Evolutionary conservation across 2,113 vertebrate species (phyloP), one percentile per base, ranked within the genome.

Genomic region (Pelvicachromis taeniatus): DNA sequence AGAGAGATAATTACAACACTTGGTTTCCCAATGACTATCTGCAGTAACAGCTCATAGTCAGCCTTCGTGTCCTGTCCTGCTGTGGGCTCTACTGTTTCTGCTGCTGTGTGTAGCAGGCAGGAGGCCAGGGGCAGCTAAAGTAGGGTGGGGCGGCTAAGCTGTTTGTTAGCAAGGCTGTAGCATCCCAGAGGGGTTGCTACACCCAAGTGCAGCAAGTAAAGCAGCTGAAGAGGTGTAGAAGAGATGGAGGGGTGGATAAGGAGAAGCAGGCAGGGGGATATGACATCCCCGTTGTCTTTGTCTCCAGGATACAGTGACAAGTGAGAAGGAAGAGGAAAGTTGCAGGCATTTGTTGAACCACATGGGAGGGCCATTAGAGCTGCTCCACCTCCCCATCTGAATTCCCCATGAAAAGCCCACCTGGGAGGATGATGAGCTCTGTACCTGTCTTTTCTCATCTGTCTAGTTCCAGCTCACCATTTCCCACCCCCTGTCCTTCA

Each of bases 291-390:
- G 35, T 59, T 33, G 82, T 86, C 73, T 91, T 88, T 88, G 94
- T 96, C 93, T 95, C 95, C 77, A 94, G 91, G 95, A 95, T 87
- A 96, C 91, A 80, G 75, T 83, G 82, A 81, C 83, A 85, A 59
- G 80, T 45, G 82, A 77, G 81, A 33, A 82, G 85, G 77, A 50
- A 56, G 80, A 80, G 83, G 82, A 86, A 87, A 82, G 85, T 84
- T 55, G 55, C 58, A 78, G 56, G 85, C 42, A 23, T 89, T 77
- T 82, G 73, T 55, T 11, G 81, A 84, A 80, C 78, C 87, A 59
- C 85, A 85, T 6, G 90, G 88, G 93, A 92, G 79, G 81, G 90
- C 91, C 53, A 90, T 93, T 92, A 93, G 86, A 77, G 84, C 59
- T 38, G 70, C 31, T 85, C 80, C 77, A 77, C 91, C 85, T 86